These are phyloP conservation scores for Apotomis betuletana DNA, from an alignment of 2,888 invertebrate species.

Conservation along the genomic window DNA sequence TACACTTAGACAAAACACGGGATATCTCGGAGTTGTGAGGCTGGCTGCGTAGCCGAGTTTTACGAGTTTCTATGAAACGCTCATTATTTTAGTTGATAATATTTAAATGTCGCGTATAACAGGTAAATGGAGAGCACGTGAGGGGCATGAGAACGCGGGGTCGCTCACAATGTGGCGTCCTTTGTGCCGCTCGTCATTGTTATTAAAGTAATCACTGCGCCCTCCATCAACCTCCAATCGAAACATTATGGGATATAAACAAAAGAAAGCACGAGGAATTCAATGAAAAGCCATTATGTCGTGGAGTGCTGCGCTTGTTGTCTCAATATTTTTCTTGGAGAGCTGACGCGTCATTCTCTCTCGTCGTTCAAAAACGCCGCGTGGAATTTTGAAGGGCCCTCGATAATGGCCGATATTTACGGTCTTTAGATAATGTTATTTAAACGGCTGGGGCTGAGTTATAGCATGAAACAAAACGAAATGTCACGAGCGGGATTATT, in stretches of 20 bases:
- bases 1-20: neutral
- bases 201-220: conserved; percentile 82
- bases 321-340: conserved; percentile 83
- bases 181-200: conserved; percentile 79
- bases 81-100: conserved; percentile 78
- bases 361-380: conserved; percentile 76
- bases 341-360: conserved; percentile 80
- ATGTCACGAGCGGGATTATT: conserved; percentile 55
- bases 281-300: conserved; percentile 83
- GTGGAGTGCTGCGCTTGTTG: conserved; percentile 75
- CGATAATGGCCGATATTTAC: conserved; percentile 82
- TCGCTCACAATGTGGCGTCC: conserved; percentile 79
- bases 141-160: conserved; percentile 76
- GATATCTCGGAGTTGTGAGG: conserved; percentile 13
- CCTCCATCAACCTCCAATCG: conserved; percentile 80
- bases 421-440: conserved; percentile 79
- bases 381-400: conserved; percentile 78
- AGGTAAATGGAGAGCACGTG: conserved; percentile 73
- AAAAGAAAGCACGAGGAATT: conserved; percentile 82
- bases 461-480: conserved; percentile 68
- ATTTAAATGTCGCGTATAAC: conserved; percentile 71
- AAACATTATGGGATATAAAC: conserved; percentile 83
- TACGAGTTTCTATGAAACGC: conserved; percentile 65
- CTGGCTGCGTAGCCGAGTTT: conserved; percentile 36
- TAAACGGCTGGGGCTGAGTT: conserved; percentile 70